Evolutionary conservation across 1,140 invertebrate genomes (phyloP), one percentile per base, ranked within the genome.

Genomic region (Pachypeltis micranthus): DNA sequence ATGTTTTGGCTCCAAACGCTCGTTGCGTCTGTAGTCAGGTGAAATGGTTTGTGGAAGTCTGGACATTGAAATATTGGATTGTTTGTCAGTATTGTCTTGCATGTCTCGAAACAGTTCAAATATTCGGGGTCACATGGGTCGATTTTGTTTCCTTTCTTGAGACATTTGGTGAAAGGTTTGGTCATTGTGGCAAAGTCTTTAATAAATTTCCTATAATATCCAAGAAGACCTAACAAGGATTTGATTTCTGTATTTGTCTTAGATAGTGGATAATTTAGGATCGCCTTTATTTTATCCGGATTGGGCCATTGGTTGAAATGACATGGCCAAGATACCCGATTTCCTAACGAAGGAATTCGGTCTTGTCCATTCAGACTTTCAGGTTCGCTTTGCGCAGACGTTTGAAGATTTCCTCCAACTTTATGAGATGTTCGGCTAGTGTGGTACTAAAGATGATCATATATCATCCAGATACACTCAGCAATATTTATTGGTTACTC

Each of bases 401-500:
- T n/a, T n/a, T n/a, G n/a, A n/a, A n/a, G n/a, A n/a, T n/a, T n/a
- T n/a, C n/a, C n/a, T n/a, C n/a, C n/a, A n/a, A n/a, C n/a, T n/a
- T n/a, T n/a, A n/a, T n/a, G n/a, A n/a, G n/a, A n/a, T n/a, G n/a
- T n/a, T n/a, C n/a, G n/a, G n/a, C n/a, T n/a, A n/a, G n/a, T n/a
- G n/a, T n/a, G n/a, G n/a, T n/a, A n/a, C n/a, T n/a, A n/a, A n/a
- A n/a, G n/a, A 0, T 62, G 23, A 34, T 16, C 44, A 2, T 0
- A 78, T 71, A 60, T 80, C 77, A 67, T 79, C 78, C 4, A 79
- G 55, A 66, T 78, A 78, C 1, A 76, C 69, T 57, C 63, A 47
- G 12, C 61, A 44, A 29, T 29, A 61, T 21, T 51, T 44, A 14
- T 61, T 61, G 1, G 21, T 12, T 19, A 54, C n/a, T 64, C 31